These are phyloP conservation scores for Bathynomus jamesi DNA, from an alignment of 1,140 invertebrate species.

Conservation along the genomic window DNA sequence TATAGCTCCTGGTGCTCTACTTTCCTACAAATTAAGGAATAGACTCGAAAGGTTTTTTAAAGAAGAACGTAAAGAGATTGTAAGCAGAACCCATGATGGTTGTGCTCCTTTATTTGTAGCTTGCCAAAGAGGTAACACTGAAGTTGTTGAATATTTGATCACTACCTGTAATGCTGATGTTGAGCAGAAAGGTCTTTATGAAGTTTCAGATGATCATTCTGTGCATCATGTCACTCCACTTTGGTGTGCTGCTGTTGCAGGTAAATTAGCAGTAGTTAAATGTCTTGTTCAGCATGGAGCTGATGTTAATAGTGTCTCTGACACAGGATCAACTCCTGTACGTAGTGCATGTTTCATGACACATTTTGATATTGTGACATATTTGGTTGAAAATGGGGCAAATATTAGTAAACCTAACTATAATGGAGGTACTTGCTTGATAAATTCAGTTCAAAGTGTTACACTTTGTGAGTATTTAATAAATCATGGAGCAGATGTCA, in stretches of 20 bases:
- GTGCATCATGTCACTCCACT: slow-evolving; percentile 76
- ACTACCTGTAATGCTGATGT: slow-evolving; percentile 70
- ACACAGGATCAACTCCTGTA: slow-evolving; percentile 80
- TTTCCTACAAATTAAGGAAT: slow-evolving; percentile 56
- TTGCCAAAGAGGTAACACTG: slow-evolving; percentile 71
- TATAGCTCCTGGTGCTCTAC: slow-evolving; percentile 55
- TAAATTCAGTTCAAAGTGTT: slow-evolving; percentile 83
- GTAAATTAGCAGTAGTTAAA: slow-evolving; percentile 66
- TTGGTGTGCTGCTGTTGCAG: slow-evolving; percentile 89
- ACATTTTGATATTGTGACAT: slow-evolving; percentile 67
- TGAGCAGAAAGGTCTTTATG: slow-evolving; percentile 65
- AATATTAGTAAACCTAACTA: slow-evolving; percentile 79
- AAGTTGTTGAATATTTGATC: slow-evolving; percentile 75
- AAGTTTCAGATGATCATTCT: slow-evolving; percentile 51
- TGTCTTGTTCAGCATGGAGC: slow-evolving; percentile 71
- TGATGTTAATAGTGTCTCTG: slow-evolving; percentile 72
- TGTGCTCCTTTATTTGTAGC: slow-evolving; percentile 81
- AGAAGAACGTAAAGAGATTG: slow-evolving; percentile 54
- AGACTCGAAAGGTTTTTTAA: slow-evolving; percentile 38
- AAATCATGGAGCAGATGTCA: slow-evolving; percentile 43
- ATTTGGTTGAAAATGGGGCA: slow-evolving; percentile 72
- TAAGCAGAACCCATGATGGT: slow-evolving; percentile 55
- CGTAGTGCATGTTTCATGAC: slow-evolving; percentile 90
- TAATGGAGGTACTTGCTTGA: slow-evolving; percentile 87
- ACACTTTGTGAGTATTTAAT: slow-evolving; percentile 72